Percentiles rank a stretch among this genome's conserved stretches.
Evolutionary conservation across 2,888 invertebrate species (phyloP).

Genomic region (Drosophila melanosoma): DNA sequence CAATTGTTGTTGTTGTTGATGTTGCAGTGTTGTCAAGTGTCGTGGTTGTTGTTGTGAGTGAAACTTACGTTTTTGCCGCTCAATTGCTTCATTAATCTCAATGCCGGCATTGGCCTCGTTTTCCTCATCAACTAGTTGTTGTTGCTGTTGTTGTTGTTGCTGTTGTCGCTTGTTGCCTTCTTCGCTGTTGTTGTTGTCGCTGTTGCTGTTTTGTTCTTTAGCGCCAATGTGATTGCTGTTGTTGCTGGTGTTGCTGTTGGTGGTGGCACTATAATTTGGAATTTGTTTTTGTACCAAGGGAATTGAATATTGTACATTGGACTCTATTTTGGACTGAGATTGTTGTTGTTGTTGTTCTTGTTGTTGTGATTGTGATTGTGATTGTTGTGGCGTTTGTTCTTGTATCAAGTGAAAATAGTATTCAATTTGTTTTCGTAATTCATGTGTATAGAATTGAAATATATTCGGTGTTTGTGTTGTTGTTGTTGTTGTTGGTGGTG

Average conservation of each 20-base stretch:
- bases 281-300: slow-evolving; percentile 76
- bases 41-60: slow-evolving; percentile 65
- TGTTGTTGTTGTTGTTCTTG: slow-evolving; percentile 53
- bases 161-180: slow-evolving; percentile 59
- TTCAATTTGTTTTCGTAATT: slow-evolving; percentile 83
- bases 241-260: slow-evolving; percentile 63
- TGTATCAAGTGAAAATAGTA: slow-evolving; percentile 82
- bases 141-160: slow-evolving; percentile 52
- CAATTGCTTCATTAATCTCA: slow-evolving; percentile 82
- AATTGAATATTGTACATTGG: slow-evolving; percentile 64
- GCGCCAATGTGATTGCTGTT: slow-evolving; percentile 41
- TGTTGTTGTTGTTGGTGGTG: slow-evolving; percentile 40
- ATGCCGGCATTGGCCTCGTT: slow-evolving; percentile 79
- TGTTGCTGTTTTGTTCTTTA: slow-evolving; percentile 44
- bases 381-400: slow-evolving; percentile 71
- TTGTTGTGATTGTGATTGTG: slow-evolving; percentile 42
- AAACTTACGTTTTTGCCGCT: slow-evolving; percentile 83
- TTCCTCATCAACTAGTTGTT: slow-evolving; percentile 70
- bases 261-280: slow-evolving; percentile 81
- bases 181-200: slow-evolving; percentile 46
- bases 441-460: slow-evolving; percentile 73
- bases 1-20: slow-evolving; percentile 42
- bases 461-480: slow-evolving; percentile 72
- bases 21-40: slow-evolving; percentile 56
- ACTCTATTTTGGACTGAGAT: slow-evolving; percentile 44